Percentiles rank a stretch among this genome's conserved stretches.
Conservation (phyloP, 2,797 vertebrate genomes). For the Karalla daura region DNA sequence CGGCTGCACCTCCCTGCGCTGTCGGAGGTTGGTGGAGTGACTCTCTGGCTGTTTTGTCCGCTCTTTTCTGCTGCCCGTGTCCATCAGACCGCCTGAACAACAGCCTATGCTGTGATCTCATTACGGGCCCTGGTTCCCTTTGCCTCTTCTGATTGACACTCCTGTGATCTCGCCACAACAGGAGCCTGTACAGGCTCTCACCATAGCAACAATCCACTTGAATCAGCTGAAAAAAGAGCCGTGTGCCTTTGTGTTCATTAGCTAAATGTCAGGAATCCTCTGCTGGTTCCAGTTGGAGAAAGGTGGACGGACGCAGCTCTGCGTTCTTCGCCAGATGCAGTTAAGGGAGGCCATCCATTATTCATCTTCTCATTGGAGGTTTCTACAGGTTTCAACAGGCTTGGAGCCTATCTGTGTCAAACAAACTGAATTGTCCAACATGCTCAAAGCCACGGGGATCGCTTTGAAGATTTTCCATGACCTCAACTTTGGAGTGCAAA, state of each 20-base stretch:
- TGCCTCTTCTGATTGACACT: slow-evolving; percentile 49
- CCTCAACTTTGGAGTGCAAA: slow-evolving; percentile 57
- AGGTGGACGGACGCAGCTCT: slow-evolving; percentile 36
- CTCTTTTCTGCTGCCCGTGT: slow-evolving; percentile 11
- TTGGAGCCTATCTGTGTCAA: slow-evolving; percentile 61
- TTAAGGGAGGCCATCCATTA: slow-evolving; percentile 62
- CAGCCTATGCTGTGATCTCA: slow-evolving; percentile 41
- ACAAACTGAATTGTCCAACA: slow-evolving; percentile 65
- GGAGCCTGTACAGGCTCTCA: slow-evolving; percentile 53
- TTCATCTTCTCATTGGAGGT: slow-evolving; percentile 60
- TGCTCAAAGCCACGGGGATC: slow-evolving; percentile 57
- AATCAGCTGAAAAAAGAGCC: slow-evolving; percentile 37
- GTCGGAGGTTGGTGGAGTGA: slow-evolving; percentile 1
- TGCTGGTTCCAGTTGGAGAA: slow-evolving; percentile 36
- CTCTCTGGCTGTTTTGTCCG: background rate
- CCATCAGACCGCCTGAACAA: slow-evolving; percentile 22
- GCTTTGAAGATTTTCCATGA: slow-evolving; percentile 79
- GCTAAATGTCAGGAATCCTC: slow-evolving; percentile 72
- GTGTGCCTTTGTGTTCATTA: slow-evolving; percentile 58
- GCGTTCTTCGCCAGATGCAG: slow-evolving; percentile 27
- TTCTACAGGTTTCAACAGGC: slow-evolving; percentile 70
- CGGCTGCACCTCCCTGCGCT: background rate
- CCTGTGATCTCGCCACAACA: slow-evolving; percentile 55
- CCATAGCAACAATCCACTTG: slow-evolving; percentile 74
- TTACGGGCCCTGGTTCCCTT: slow-evolving; percentile 42